phyloP scores from a whole-genome alignment of 2,888 invertebrate species.

The Nemotelus pantherinus region DNA sequence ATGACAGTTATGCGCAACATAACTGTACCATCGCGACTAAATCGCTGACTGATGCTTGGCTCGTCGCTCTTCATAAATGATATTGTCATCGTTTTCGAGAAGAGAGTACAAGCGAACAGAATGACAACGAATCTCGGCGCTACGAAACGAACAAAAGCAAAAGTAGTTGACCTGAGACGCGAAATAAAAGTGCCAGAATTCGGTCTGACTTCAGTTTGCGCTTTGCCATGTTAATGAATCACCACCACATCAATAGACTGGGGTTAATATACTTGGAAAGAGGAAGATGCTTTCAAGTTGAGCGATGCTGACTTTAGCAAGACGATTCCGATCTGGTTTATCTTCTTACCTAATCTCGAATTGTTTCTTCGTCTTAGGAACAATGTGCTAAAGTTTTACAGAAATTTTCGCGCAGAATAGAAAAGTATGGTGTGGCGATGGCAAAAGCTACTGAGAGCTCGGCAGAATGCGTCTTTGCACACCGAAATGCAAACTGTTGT shows the following conservation, averaged over 20 bases:
- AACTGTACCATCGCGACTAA: constrained; percentile 24
- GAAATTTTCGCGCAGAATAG: neutral
- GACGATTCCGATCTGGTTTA: constrained; percentile 28
- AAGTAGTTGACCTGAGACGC: constrained; percentile 31
- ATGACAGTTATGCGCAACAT: constrained; percentile 34
- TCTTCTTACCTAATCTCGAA: constrained; percentile 23
- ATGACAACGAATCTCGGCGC: neutral
- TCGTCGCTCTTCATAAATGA: neutral
- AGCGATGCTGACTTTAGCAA: neutral
- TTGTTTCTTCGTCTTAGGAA: constrained; percentile 4
- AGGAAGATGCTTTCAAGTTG: constrained; percentile 1
- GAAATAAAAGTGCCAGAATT: neutral
- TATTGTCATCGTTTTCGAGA: no score
- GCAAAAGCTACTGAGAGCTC: no score
- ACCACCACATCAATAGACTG: constrained; percentile 16
- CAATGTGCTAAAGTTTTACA: neutral
- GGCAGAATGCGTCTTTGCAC: no score
- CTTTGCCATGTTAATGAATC: constrained; percentile 2
- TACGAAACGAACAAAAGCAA: constrained; percentile 37
- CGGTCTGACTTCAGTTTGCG: constrained; percentile 5
- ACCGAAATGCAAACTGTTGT: no score
- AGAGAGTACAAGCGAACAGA: neutral
- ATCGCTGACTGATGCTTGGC: neutral
- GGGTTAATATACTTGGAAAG: constrained; percentile 23
- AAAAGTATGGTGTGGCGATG: no score